A percentile compares a stretch with the other conserved stretches of the same genome.
phyloP scores from a whole-genome alignment of 2,888 invertebrate genomes.

The Cerceris ruficornis region DNA sequence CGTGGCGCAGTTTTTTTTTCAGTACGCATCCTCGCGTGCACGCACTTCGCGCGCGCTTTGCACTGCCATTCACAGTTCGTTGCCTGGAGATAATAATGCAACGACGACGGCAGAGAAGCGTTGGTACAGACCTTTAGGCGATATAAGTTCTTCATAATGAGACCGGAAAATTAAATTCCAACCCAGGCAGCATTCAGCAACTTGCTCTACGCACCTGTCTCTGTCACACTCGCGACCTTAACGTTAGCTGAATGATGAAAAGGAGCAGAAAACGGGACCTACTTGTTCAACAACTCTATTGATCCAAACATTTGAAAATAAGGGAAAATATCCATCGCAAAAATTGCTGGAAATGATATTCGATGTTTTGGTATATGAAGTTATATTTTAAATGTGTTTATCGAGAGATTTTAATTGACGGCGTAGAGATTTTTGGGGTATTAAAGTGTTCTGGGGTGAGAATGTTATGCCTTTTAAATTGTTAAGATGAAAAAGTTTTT shows the following conservation, averaged over 20 bases:
- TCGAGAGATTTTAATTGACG: too few species aligned
- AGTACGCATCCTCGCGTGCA: constrained; percentile 16
- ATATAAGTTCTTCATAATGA: constrained; percentile 67
- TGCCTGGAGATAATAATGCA: constrained; percentile 45
- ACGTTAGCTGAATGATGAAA: constrained; percentile 8
- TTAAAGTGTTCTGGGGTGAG: too few species aligned
- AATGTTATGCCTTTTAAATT: too few species aligned
- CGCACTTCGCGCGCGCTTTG: constrained; percentile 2
- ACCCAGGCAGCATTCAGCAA: constrained; percentile 45
- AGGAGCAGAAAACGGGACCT: constrained; percentile 21
- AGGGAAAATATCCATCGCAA: background rate
- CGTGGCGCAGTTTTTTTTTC: background rate
- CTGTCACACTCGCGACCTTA: constrained; percentile 24
- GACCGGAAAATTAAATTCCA: constrained; percentile 75
- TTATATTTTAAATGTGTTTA: too few species aligned
- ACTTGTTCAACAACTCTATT: constrained; percentile 40
- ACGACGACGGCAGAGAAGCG: constrained; percentile 12
- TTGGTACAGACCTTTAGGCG: constrained; percentile 53
- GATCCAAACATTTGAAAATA: constrained; percentile 17
- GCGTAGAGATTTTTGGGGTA: too few species aligned
- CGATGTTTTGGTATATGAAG: too few species aligned
- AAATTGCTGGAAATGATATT: too few species aligned
- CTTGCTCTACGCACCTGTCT: constrained; percentile 46
- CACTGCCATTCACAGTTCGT: constrained; percentile 34
- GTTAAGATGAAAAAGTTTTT: too few species aligned